These are phyloP conservation scores for Copidosoma floridanum DNA, from an alignment of 1,140 invertebrate genomes.

Conservation along the genomic window DNA sequence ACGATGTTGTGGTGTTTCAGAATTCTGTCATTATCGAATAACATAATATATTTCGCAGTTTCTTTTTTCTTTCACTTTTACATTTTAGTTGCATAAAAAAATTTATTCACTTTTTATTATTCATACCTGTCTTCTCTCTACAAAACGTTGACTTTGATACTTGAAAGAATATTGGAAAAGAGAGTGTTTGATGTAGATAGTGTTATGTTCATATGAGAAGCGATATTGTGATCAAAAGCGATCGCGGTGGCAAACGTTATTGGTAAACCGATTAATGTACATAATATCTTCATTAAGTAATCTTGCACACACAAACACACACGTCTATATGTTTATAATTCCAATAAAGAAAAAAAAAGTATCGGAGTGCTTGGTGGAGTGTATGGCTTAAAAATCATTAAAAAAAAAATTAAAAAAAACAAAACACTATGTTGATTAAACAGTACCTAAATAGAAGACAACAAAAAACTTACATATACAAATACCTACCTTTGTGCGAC, in stretches of 20 bases:
- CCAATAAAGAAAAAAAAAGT: slow-evolving; percentile 30
- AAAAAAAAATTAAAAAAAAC: too few species aligned
- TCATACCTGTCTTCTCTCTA: slow-evolving; percentile 17
- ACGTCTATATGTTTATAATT: slow-evolving; percentile 38
- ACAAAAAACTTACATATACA: slow-evolving; percentile 7
- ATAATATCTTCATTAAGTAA: slow-evolving; percentile 44
- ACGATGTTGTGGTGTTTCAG: too few species aligned
- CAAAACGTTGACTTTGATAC: slow-evolving; percentile 23
- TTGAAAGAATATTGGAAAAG: slow-evolving; percentile 23
- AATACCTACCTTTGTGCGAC: slow-evolving; percentile 13
- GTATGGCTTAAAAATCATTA: slow-evolving; percentile 30
- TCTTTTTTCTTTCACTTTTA: slow-evolving; percentile 16
- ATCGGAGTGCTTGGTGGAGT: slow-evolving; percentile 31
- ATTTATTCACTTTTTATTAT: slow-evolving; percentile 24
- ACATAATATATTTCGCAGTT: background rate
- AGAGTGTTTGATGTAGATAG: slow-evolving; percentile 40
- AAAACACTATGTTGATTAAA: too few species aligned
- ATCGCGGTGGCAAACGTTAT: slow-evolving; percentile 23
- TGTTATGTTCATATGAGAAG: slow-evolving; percentile 33
- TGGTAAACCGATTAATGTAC: slow-evolving; percentile 41
- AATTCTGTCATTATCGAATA: too few species aligned
- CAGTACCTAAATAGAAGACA: slow-evolving; percentile 22
- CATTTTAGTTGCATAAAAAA: slow-evolving; percentile 10
- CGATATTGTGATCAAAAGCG: slow-evolving; percentile 25
- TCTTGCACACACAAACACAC: slow-evolving; percentile 35